phyloP scores from a whole-genome alignment of 2,888 invertebrate genomes.

The Protophormia terraenovae region DNA sequence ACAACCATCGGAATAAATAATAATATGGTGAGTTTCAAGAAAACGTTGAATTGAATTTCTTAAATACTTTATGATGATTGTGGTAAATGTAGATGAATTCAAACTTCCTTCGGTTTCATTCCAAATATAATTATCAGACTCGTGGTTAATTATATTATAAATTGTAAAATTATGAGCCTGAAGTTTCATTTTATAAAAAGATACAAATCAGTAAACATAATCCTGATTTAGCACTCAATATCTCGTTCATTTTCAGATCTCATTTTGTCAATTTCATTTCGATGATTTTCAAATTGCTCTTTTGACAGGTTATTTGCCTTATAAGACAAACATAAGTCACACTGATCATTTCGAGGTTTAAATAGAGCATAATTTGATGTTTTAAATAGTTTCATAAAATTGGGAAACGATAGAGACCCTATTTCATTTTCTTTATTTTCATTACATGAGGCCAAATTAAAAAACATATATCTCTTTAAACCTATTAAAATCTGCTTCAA shows the following conservation, averaged over 20 bases:
- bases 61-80: too few relatives aligned
- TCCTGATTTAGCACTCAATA: constrained; percentile 16
- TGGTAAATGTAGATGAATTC: constrained; percentile 82
- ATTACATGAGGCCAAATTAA: constrained; percentile 8
- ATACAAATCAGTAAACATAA: constrained; percentile 23
- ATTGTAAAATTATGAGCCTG: constrained; percentile 21
- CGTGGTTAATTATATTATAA: constrained; percentile 9
- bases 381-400: constrained; percentile 18
- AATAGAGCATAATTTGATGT: constrained; percentile 6
- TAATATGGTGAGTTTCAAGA: not conserved
- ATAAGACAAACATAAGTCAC: too few relatives aligned
- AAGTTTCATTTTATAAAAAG: constrained; percentile 35
- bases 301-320: constrained; percentile 17
- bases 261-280: constrained; percentile 15
- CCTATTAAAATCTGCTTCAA: constrained; percentile 17
- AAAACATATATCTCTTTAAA: constrained; percentile 12
- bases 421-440: not conserved
- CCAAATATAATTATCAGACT: constrained; percentile 36
- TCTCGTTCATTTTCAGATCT: constrained; percentile 23
- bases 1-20: too few relatives aligned
- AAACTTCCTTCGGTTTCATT: too few relatives aligned
- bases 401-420: not conserved
- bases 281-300: not conserved
- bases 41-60: not conserved
- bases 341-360: constrained; percentile 12